Percentiles rank a stretch among this genome's conserved stretches.
These are phyloP conservation scores for Linepithema humile DNA, from an alignment of 1,140 invertebrate genomes.

Conservation along the genomic window DNA sequence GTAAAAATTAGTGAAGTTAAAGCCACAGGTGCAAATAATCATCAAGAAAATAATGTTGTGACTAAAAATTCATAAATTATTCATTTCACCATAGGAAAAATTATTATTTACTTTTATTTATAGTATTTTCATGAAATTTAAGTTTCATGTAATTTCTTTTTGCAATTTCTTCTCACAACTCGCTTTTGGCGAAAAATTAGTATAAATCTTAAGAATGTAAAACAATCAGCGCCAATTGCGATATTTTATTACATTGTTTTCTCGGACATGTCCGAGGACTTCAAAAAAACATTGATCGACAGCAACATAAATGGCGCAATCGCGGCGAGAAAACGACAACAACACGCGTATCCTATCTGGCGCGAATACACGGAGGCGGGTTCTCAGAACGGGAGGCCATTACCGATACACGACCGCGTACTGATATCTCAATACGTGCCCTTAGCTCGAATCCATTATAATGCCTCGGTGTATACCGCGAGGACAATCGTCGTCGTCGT, in stretches of 20 bases:
- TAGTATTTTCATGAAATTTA: neutral
- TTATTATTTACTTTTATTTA: neutral
- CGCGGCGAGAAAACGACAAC: constrained; percentile 45
- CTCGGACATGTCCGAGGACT: neutral
- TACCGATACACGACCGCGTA: constrained; percentile 80
- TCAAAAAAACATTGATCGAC: constrained; percentile 9
- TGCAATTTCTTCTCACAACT: neutral
- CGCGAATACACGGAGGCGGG: constrained; percentile 73
- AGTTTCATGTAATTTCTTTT: neutral
- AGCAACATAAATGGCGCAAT: neutral
- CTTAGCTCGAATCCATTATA: constrained; percentile 85
- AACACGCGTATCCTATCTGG: constrained; percentile 71
- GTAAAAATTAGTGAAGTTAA: neutral
- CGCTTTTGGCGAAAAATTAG: neutral
- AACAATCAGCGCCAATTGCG: neutral
- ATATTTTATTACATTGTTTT: neutral
- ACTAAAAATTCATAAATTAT: neutral
- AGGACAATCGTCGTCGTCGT: constrained; percentile 70
- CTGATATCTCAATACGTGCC: constrained; percentile 84
- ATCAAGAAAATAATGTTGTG: neutral
- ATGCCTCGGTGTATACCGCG: constrained; percentile 71
- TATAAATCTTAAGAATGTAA: neutral
- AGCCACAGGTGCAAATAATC: neutral
- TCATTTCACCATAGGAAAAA: neutral
- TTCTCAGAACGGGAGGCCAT: constrained; percentile 83